These are phyloP conservation scores for Rousettus leschenaultii DNA, from an alignment of 2,113 vertebrate genomes.

Conservation along the genomic window DNA sequence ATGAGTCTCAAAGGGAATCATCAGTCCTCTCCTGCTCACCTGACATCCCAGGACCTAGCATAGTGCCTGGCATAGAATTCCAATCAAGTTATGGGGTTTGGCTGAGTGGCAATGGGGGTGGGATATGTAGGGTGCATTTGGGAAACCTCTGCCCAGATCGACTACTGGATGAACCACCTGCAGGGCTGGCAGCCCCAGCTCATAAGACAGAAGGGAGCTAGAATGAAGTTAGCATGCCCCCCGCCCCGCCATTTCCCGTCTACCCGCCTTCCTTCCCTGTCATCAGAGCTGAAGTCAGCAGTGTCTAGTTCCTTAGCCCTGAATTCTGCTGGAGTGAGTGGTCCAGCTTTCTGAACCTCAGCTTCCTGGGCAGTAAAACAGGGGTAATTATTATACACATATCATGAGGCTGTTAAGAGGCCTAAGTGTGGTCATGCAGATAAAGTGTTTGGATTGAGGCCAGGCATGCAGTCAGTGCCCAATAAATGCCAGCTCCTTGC, in stretches of 20 bases:
- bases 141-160: background rate
- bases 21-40: background rate
- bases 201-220: background rate
- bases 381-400: rapidly evolving
- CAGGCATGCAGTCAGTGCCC: background rate
- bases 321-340: too few species aligned
- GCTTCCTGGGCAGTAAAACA: background rate
- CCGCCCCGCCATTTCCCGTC: background rate
- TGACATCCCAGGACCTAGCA: background rate
- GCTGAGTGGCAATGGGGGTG: background rate
- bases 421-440: background rate
- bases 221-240: background rate
- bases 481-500: rapidly evolving
- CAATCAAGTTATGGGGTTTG: background rate
- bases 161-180: background rate
- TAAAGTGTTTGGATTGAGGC: background rate
- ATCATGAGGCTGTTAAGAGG: rapidly evolving
- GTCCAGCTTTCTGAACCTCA: background rate
- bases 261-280: background rate
- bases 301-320: background rate
- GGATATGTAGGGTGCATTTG: background rate
- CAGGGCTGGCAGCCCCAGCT: background rate
- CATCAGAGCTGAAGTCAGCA: background rate
- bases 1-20: background rate
- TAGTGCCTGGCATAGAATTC: background rate